Percentiles rank a stretch among this genome's conserved stretches.
These are phyloP conservation scores for Lagodon rhomboides DNA, from an alignment of 2,797 vertebrate species.

Conservation along the genomic window DNA sequence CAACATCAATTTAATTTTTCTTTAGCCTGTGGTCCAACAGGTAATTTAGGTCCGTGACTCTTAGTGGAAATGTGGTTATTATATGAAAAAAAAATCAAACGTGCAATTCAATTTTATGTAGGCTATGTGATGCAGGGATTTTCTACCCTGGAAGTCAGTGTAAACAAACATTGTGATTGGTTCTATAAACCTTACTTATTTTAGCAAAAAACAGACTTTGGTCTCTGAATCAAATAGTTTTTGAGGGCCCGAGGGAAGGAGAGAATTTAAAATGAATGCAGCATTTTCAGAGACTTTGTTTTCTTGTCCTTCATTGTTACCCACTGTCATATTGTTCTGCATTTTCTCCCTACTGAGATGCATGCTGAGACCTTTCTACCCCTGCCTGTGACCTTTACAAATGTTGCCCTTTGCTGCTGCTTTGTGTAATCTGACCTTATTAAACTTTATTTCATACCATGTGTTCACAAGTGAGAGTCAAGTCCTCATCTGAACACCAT, in stretches of 20 bases:
- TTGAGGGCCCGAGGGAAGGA: constrained; percentile 8
- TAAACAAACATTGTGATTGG: too few relatives aligned
- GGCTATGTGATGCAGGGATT: too few relatives aligned
- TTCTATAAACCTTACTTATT: not conserved
- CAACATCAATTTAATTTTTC: too few relatives aligned
- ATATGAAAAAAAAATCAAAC: constrained; percentile 2
- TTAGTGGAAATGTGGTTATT: not conserved
- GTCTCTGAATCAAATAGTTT: constrained; percentile 9
- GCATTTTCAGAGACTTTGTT: constrained; percentile 55
- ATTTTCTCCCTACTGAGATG: constrained; percentile 56
- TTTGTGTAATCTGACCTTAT: constrained; percentile 80
- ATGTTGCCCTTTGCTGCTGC: constrained; percentile 72
- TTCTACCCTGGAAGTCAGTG: too few relatives aligned
- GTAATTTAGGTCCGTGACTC: too few relatives aligned
- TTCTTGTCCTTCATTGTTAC: constrained; percentile 54
- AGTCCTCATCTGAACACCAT: constrained; percentile 46
- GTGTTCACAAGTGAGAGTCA: constrained; percentile 56
- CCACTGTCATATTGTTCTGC: constrained; percentile 67
- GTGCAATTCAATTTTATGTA: too few relatives aligned
- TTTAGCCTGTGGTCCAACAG: too few relatives aligned
- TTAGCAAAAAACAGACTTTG: not conserved
- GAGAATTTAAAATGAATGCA: constrained; percentile 34
- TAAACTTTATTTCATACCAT: constrained; percentile 72
- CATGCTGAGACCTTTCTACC: constrained; percentile 68
- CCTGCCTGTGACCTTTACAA: constrained; percentile 76